These are phyloP conservation scores for Charadrius vociferus DNA, from an alignment of 2,113 vertebrate genomes.

Conservation along the genomic window DNA sequence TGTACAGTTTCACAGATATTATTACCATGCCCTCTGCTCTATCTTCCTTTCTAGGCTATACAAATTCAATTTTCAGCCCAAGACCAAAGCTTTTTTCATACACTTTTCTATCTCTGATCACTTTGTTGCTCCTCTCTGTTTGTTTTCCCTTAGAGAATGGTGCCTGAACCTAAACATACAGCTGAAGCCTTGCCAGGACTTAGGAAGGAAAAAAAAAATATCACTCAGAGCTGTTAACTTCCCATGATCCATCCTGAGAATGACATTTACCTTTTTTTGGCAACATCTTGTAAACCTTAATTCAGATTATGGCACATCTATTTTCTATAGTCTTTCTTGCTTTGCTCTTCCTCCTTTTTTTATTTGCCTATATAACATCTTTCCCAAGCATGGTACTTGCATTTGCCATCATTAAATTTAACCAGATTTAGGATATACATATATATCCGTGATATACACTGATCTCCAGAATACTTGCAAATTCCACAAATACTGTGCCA, in stretches of 20 bases:
- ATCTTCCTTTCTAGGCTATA: not conserved
- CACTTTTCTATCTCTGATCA: not conserved
- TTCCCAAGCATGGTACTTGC: not conserved
- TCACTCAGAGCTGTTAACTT: not conserved
- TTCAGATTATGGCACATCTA: not conserved
- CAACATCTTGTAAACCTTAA: not conserved
- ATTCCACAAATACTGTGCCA: not conserved
- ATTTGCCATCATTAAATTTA: not conserved
- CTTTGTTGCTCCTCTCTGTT: not conserved
- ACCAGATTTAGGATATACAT: not conserved
- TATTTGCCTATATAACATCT: not conserved
- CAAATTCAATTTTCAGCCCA: not conserved
- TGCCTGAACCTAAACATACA: not conserved
- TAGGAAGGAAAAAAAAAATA: not conserved
- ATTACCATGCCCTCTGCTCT: not conserved
- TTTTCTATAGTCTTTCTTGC: not conserved
- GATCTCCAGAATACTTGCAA: not conserved
- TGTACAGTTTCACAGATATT: not conserved
- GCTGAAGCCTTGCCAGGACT: not conserved
- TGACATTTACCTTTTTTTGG: not conserved
- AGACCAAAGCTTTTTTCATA: not conserved
- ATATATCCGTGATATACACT: too few species aligned
- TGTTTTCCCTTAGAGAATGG: not conserved
- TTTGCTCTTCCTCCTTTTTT: not conserved
- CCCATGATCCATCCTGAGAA: not conserved